These are phyloP conservation scores for Ranitomeya imitator DNA, from an alignment of 2,113 vertebrate genomes.

Conservation along the genomic window DNA sequence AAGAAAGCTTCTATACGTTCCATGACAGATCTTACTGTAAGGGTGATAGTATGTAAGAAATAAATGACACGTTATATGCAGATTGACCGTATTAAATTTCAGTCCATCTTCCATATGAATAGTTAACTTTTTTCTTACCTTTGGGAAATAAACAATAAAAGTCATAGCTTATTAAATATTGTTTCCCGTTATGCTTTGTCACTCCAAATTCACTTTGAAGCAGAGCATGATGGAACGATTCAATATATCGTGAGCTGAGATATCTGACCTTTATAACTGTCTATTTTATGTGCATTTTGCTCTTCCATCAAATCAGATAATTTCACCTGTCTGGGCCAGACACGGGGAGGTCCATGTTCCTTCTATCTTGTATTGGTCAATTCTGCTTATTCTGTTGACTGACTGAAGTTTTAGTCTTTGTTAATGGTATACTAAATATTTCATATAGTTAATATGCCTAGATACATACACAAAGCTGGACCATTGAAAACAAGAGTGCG, in stretches of 20 bases:
- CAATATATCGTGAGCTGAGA: slow-evolving; percentile 67
- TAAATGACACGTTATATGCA: slow-evolving; percentile 43
- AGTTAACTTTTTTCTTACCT: slow-evolving; percentile 61
- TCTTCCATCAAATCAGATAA: slow-evolving; percentile 46
- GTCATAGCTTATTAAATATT: slow-evolving; percentile 62
- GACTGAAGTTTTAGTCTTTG: not conserved
- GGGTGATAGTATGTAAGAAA: not conserved
- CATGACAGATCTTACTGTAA: not conserved
- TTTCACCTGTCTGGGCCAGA: slow-evolving; percentile 27
- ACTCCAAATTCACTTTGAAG: slow-evolving; percentile 67
- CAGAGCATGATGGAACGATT: slow-evolving; percentile 71
- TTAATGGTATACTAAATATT: not conserved
- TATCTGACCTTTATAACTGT: slow-evolving; percentile 62
- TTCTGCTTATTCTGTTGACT: not conserved
- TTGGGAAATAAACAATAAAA: slow-evolving; percentile 63
- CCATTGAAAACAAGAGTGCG: not conserved
- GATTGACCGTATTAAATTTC: slow-evolving; percentile 44
- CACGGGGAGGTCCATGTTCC: not conserved
- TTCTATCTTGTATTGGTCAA: not conserved
- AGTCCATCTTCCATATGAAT: slow-evolving; percentile 46
- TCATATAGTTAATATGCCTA: not conserved
- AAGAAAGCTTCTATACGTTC: not conserved
- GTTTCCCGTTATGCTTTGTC: slow-evolving; percentile 63
- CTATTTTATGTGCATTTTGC: slow-evolving; percentile 36
- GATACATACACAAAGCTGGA: not conserved